A percentile compares a stretch with the other conserved stretches of the same genome.
These are phyloP conservation scores for Loxodonta africana DNA, from an alignment of 2,113 vertebrate genomes.

Conservation along the genomic window DNA sequence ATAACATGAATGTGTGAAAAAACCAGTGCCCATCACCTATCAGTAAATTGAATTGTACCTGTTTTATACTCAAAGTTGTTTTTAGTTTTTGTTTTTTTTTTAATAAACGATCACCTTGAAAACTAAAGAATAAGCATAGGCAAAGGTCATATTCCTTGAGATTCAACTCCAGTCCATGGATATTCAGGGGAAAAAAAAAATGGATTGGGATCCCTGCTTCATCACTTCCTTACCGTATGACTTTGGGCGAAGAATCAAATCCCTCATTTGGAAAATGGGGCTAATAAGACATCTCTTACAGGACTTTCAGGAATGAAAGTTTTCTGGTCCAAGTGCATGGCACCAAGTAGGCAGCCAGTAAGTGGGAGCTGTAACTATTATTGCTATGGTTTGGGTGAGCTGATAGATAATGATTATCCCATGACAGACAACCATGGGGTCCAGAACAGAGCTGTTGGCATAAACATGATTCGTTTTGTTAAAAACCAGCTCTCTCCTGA, in stretches of 20 bases:
- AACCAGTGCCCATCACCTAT: neutral
- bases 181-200: neutral
- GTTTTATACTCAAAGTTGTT: neutral
- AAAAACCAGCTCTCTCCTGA: neutral
- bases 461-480: neutral
- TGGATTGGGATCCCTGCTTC: neutral
- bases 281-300: neutral
- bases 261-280: neutral
- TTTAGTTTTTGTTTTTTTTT: neutral
- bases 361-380: neutral
- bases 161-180: neutral
- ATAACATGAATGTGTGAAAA: neutral
- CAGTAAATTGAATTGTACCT: constrained; percentile 15
- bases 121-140: constrained; percentile 41
- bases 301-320: neutral
- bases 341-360: neutral
- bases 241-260: constrained; percentile 32
- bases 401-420: neutral
- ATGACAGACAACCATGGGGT: neutral
- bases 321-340: neutral
- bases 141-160: constrained; percentile 14
- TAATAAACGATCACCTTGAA: neutral
- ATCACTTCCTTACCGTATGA: neutral
- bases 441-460: neutral
- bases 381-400: neutral